phyloP scores from a whole-genome alignment of 30 jellyfish, hydroid and myxozoan genomes.

The Chironex yamaguchii region DNA sequence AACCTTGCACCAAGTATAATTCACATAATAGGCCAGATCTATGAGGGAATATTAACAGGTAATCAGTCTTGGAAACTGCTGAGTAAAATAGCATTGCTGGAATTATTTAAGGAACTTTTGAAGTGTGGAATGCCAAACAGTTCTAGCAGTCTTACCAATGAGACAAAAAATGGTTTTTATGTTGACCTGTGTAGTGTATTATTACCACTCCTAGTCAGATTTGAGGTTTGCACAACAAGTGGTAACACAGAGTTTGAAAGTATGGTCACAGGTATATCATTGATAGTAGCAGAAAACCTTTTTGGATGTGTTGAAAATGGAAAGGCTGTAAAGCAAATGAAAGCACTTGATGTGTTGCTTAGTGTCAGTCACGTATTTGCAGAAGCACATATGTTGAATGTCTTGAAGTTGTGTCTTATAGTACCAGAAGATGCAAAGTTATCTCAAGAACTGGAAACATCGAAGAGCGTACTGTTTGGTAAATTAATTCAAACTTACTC shows the following conservation, averaged over 20 bases:
- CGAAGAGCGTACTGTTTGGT: background rate
- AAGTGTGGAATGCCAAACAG: background rate
- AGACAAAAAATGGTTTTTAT: too few species aligned
- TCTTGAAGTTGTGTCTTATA: background rate
- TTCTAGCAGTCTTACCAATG: background rate
- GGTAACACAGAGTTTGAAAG: background rate
- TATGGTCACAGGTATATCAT: background rate
- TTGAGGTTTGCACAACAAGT: background rate
- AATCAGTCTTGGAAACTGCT: background rate
- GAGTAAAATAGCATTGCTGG: background rate
- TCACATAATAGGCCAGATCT: background rate
- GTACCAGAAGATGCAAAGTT: background rate
- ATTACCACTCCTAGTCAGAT: background rate
- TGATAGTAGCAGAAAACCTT: background rate
- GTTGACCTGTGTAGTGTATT: background rate
- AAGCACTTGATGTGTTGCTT: background rate
- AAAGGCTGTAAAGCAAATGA: background rate
- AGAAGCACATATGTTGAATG: background rate
- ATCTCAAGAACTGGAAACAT: background rate
- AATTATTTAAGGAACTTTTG: background rate
- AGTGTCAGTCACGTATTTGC: background rate
- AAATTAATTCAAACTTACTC: background rate
- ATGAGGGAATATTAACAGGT: background rate
- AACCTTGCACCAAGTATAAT: too few species aligned
- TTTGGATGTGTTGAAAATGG: background rate